Base-by-base conservation (phyloP, 2,888 invertebrate species). In the Nesidiocoris tenuis region DNA sequence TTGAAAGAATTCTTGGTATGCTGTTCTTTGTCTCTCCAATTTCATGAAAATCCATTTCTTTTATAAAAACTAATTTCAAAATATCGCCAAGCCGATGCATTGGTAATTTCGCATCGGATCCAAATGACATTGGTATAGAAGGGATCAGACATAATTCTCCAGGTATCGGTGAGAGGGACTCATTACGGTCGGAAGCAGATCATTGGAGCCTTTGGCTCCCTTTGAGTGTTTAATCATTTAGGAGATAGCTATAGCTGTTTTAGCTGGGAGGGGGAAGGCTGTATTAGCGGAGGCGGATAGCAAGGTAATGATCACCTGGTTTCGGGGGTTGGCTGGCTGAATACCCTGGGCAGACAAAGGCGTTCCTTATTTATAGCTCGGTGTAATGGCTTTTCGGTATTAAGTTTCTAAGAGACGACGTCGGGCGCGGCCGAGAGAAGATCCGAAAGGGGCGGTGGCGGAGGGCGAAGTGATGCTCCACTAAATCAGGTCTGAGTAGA, bases 311-410 rank as follows among this genome's bases (percentile, higher is more conserved):
- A 67, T 67, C 67, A 67, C 55, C 67, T 67, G 67, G 67, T 67
- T 67, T 55, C 5, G 56, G 67, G 18, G 65, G 63, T 18, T 25
- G 65, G 18, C 21, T 19, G 65, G 16, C 55, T 67, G 67, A 67
- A 67, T 67, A 67, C 67, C 56, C 56, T n/a, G 67, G 67, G 67
- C 56, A 67, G 67, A 67, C 67, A 67, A 67, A 67, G 55, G 67
- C 67, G 67, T 67, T 67, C 67, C 67, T 67, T 67, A 67, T 67
- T 67, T 67, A 67, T 67, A 67, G 67, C 55, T 9, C 22, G 67
- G 67, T 67, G 67, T 67, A 67, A 67, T 67, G 67, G 67, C 67
- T 67, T 67, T 67, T 67, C 67, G 56, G 67, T 67, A 67, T 67
- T 67, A 67, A 67, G 56, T 67, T 67, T 56, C 67, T 56, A 56